Evolutionary conservation across 1,140 invertebrate species (phyloP), one percentile per base, ranked within the genome.

Genomic region (Cotesia glomerata): DNA sequence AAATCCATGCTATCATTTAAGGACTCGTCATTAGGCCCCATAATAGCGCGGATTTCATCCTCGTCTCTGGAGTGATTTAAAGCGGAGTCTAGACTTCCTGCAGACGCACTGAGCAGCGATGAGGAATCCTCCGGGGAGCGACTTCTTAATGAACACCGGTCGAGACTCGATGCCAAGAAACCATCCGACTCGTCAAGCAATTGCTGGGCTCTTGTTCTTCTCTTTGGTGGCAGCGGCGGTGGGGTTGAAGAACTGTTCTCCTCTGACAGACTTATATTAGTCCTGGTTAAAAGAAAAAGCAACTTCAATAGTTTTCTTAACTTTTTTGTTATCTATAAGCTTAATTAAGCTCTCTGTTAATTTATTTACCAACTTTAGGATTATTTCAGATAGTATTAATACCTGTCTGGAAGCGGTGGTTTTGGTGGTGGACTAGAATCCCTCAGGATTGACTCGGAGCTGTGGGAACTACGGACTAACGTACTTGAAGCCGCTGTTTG

Each of bases 51-150:
- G 49, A 91, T 89, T 85, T 92, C 91, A 77, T 90, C 89, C 78
- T 95, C 93, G 75, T 94, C 93, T 62, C 92, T 90, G 5, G 93
- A 94, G 72, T 93, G 92, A 85, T 95, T 95, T 64, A 95, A 82
- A 78, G 94, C 93, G 0, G 94, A 95, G 84, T 96, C 95, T 73
- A 95, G 85, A 72, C 94, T 95, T 49, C 94, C 94, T 75, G 93
- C 93, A 74, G 91, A 92, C 65, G 91, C 91, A 51, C 91, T 93
- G 64, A 93, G 87, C 36, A 93, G 86, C 51, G 91, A 92, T 74
- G 90, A 90, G 49, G 90, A 91, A 80, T 92, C 91, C 80, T 92
- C 90, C 39, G 90, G 91, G 11, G 91, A 92, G 73, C 89, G 88
- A 68, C 91, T 92, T 35, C 90, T 85, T 61, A 91, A 83, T 9